Percentiles rank a stretch among this genome's conserved stretches.
Evolutionary conservation across 1,140 invertebrate species (phyloP).

Genomic region (Platyura marginata): DNA sequence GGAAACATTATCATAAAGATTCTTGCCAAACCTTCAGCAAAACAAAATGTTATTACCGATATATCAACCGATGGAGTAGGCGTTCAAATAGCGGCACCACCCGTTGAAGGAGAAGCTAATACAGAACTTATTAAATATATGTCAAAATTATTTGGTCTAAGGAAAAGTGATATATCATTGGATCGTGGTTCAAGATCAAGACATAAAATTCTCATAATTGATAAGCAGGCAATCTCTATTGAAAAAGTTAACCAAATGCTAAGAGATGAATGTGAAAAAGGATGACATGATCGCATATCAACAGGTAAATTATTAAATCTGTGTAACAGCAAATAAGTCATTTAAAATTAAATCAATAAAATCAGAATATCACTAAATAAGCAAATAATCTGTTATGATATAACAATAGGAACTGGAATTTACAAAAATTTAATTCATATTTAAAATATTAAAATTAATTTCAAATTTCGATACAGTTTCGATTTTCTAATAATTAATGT

Average conservation of each 20-base stretch:
- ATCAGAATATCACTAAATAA: too few species aligned
- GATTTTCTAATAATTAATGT: too few species aligned
- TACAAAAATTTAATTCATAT: too few species aligned
- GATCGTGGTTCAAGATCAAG: conserved; percentile 28
- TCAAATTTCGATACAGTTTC: too few species aligned
- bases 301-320: too few species aligned
- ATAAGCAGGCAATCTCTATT: conserved; percentile 15
- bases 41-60: conserved; percentile 51
- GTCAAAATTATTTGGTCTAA: conserved; percentile 39
- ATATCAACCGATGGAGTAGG: conserved; percentile 21
- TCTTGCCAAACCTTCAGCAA: conserved; percentile 58
- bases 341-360: too few species aligned
- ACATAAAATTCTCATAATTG: conserved; percentile 20
- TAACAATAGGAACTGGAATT: too few species aligned
- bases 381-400: too few species aligned
- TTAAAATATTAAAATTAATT: too few species aligned
- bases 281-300: too few species aligned
- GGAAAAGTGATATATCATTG: conserved; percentile 47
- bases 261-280: conserved; percentile 7
- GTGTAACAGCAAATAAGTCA: too few species aligned
- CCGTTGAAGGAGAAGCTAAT: conserved; percentile 63
- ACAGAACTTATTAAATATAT: conserved; percentile 53
- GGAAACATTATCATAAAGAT: conserved; percentile 45
- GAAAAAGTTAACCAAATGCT: conserved; percentile 11
- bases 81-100: conserved; percentile 55